Percentiles rank a stretch among this genome's conserved stretches.
Conservation (phyloP, 2,113 vertebrate genomes). For the Podarcis cretensis region DNA sequence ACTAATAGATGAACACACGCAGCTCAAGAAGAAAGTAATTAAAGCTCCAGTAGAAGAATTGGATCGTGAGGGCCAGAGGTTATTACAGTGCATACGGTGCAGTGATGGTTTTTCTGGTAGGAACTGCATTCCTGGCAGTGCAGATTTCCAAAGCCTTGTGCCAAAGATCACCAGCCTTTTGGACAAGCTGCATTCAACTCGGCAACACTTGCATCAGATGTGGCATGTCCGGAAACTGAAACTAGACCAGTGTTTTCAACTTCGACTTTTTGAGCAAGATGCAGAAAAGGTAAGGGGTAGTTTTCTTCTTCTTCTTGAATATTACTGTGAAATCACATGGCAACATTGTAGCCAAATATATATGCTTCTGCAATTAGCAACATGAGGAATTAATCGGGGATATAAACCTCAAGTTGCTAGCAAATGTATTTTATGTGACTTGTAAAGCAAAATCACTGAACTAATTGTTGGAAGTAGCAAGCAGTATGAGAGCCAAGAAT, state of each 20-base stretch:
- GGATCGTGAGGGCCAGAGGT: conserved; percentile 94
- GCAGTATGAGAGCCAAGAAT: conserved; percentile 17
- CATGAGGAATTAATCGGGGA: conserved; percentile 27
- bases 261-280: conserved; percentile 96
- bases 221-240: conserved; percentile 98
- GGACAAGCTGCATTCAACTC: conserved; percentile 97
- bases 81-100: conserved; percentile 94
- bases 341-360: conserved; percentile 19
- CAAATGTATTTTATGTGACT: conserved; percentile 33
- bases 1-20: conserved; percentile 95
- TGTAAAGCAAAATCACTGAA: conserved; percentile 10
- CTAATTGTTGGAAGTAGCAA: conserved; percentile 33
- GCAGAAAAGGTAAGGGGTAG: conserved; percentile 90
- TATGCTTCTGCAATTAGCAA: conserved; percentile 10
- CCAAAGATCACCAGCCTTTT: conserved; percentile 97
- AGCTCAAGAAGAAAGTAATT: conserved; percentile 97
- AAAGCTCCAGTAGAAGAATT: conserved; percentile 97
- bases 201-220: conserved; percentile 97
- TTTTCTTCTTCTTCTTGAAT: not conserved
- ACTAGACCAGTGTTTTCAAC: conserved; percentile 98
- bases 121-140: conserved; percentile 95
- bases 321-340: not conserved
- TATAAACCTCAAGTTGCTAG: conserved; percentile 33
- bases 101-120: conserved; percentile 94
- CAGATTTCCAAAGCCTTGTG: conserved; percentile 97